Evolutionary conservation across 2,888 invertebrate genomes (phyloP).

Genomic region (Ectropis crepuscularia): DNA sequence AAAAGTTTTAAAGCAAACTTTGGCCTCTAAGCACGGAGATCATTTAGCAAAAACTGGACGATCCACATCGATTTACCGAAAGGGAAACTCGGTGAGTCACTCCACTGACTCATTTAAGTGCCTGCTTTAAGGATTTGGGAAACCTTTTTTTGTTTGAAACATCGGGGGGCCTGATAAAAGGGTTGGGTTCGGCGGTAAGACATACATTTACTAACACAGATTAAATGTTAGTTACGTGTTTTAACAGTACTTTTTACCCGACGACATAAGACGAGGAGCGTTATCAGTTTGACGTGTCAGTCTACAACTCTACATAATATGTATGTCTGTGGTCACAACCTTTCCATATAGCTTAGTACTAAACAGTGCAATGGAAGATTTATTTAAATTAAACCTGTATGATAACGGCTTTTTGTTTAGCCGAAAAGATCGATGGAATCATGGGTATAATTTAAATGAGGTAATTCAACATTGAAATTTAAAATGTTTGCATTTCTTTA

Average conservation of each 20-base stretch:
- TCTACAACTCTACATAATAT: background rate
- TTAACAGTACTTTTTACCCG: conserved; percentile 4
- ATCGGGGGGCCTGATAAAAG: conserved; percentile 34
- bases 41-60: conserved; percentile 49
- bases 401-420: no score
- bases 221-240: background rate
- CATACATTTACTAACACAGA: conserved; percentile 7
- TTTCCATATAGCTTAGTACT: no score
- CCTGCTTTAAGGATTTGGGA: conserved; percentile 35
- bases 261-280: no score
- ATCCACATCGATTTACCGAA: conserved; percentile 46
- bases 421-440: no score
- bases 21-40: conserved; percentile 48
- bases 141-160: conserved; percentile 30
- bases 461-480: no score
- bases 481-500: no score
- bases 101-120: conserved; percentile 51
- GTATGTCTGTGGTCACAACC: no score
- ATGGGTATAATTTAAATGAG: no score
- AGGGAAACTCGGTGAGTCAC: conserved; percentile 59
- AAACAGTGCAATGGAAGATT: no score
- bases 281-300: background rate
- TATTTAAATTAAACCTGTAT: no score
- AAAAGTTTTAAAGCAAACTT: conserved; percentile 25
- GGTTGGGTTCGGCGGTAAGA: conserved; percentile 24